Percentiles rank a stretch among this genome's conserved stretches.
phyloP scores from a whole-genome alignment of 2,888 invertebrate species.

The Lasioglossum pauxillum region DNA sequence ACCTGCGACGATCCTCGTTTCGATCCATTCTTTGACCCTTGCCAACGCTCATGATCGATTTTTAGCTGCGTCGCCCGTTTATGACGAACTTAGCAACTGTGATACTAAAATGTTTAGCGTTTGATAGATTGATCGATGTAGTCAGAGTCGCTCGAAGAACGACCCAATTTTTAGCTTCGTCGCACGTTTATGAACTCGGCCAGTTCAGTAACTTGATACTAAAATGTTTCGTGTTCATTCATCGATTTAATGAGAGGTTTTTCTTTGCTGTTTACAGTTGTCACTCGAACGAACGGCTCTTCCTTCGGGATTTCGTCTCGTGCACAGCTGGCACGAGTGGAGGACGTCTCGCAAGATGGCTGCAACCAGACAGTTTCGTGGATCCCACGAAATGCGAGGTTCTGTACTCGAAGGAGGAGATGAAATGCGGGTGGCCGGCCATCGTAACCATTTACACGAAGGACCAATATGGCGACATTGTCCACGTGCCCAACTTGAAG shows the following conservation, averaged over 20 bases:
- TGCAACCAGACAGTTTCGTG: slow-evolving; percentile 96
- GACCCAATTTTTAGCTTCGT: slow-evolving; percentile 85
- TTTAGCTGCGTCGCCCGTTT: background rate
- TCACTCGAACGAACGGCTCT: slow-evolving; percentile 95
- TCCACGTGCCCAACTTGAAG: slow-evolving; percentile 93
- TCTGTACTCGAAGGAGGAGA: slow-evolving; percentile 89
- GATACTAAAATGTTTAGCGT: background rate
- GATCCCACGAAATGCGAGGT: slow-evolving; percentile 96
- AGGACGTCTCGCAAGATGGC: slow-evolving; percentile 96
- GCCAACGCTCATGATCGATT: background rate
- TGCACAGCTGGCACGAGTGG: slow-evolving; percentile 95
- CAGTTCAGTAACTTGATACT: background rate
- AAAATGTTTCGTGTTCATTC: background rate
- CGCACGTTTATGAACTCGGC: background rate
- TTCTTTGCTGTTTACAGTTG: slow-evolving; percentile 86
- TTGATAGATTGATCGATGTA: background rate
- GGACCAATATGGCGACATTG: slow-evolving; percentile 96
- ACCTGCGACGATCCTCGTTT: slow-evolving; percentile 46
- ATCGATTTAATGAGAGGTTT: background rate
- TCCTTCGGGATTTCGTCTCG: slow-evolving; percentile 96
- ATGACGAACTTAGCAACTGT: background rate
- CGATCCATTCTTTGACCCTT: slow-evolving; percentile 11
- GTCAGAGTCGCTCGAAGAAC: slow-evolving; percentile 92
- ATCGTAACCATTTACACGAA: slow-evolving; percentile 92
- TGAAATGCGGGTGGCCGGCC: slow-evolving; percentile 93